These are phyloP conservation scores for Canis aureus DNA, from an alignment of 2,113 vertebrate genomes.

Conservation along the genomic window DNA sequence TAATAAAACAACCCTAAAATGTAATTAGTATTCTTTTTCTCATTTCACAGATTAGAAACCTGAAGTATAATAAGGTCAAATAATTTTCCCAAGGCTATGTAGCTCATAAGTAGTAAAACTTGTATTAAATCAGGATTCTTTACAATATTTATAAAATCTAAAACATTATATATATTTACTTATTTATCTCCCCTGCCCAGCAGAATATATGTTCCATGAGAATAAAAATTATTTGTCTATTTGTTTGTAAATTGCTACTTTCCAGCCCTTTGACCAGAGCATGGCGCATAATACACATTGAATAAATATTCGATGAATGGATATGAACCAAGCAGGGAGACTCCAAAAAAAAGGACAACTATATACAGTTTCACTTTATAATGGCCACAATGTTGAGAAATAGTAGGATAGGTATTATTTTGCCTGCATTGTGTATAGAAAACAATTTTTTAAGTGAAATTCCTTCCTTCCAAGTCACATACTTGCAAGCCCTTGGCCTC, in stretches of 20 bases:
- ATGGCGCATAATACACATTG: not conserved
- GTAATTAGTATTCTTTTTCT: not conserved
- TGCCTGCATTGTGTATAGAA: not conserved
- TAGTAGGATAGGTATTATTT: not conserved
- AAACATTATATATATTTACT: not conserved
- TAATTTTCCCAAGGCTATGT: not conserved
- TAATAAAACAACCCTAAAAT: not conserved
- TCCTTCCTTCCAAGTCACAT: not conserved
- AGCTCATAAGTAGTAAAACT: not conserved
- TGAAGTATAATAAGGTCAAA: not conserved
- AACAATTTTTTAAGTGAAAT: not conserved
- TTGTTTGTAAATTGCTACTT: not conserved
- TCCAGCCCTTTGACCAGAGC: not conserved
- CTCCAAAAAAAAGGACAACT: not conserved
- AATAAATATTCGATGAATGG: slow-evolving; percentile 20
- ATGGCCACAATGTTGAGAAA: not conserved
- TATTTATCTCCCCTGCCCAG: not conserved
- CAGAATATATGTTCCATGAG: not conserved
- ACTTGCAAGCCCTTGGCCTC: not conserved
- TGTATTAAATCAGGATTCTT: not conserved
- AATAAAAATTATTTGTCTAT: not conserved
- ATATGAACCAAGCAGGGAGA: not conserved
- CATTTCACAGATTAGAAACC: slow-evolving; percentile 35
- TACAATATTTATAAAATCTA: not conserved
- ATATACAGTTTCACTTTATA: not conserved